Evolutionary conservation across 2,888 invertebrate genomes (phyloP).

Genomic region (Sarcophaga carnaria): DNA sequence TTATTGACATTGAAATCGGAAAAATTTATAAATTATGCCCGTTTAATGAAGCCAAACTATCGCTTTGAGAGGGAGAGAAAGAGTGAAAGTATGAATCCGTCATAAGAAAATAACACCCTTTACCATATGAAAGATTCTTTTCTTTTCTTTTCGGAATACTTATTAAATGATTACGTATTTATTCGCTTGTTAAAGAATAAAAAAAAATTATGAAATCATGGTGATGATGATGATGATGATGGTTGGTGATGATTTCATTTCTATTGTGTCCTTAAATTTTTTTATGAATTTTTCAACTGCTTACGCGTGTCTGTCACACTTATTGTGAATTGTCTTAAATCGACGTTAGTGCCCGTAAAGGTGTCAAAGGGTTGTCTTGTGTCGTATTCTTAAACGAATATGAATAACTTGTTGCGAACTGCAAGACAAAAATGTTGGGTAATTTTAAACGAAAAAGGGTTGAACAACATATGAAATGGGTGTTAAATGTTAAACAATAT

Average conservation of each 20-base stretch:
- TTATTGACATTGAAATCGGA: slow-evolving; percentile 54
- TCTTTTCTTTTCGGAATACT: slow-evolving; percentile 58
- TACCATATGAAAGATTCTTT: slow-evolving; percentile 12
- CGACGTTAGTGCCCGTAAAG: slow-evolving; percentile 38
- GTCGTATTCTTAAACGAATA: slow-evolving; percentile 2
- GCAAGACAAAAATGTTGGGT: background rate
- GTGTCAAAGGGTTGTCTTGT: slow-evolving; percentile 65
- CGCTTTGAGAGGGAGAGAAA: background rate
- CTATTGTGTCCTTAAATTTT: background rate
- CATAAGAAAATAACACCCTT: slow-evolving; percentile 44
- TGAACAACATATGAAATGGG: slow-evolving; percentile 66
- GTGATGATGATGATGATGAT: slow-evolving; percentile 30
- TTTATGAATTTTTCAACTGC: slow-evolving; percentile 47
- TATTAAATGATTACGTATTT: slow-evolving; percentile 66
- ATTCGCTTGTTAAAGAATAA: slow-evolving; percentile 31
- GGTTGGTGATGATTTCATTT: slow-evolving; percentile 45
- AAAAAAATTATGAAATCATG: background rate
- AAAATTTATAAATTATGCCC: slow-evolving; percentile 17
- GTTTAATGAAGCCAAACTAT: slow-evolving; percentile 25
- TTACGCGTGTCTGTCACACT: slow-evolving; percentile 77
- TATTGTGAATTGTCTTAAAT: slow-evolving; percentile 10
- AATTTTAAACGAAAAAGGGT: slow-evolving; percentile 32
- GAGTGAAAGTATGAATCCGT: slow-evolving; percentile 50
- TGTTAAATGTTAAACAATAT: slow-evolving; percentile 77
- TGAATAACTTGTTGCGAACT: slow-evolving; percentile 17